Conservation (phyloP, 2,113 vertebrate species). For the Salvelinus fontinalis region DNA sequence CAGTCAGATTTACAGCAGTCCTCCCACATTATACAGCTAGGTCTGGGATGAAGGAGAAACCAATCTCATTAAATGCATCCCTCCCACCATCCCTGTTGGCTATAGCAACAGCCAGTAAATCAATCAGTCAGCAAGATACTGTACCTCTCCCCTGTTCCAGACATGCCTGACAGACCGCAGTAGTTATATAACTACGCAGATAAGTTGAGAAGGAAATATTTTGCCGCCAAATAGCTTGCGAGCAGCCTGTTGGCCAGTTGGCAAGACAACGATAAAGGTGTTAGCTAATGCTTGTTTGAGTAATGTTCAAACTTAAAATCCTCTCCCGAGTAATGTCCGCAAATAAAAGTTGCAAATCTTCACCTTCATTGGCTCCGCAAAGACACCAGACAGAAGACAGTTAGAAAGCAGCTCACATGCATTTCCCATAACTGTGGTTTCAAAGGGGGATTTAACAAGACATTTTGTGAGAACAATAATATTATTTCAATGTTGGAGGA, state of each 20-base stretch:
- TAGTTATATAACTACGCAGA: neutral
- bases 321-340: neutral
- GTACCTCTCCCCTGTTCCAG: neutral
- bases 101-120: neutral
- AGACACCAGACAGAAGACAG: neutral
- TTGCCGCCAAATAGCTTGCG: neutral
- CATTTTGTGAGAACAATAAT: too few species aligned
- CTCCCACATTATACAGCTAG: neutral
- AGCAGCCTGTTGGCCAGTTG: neutral
- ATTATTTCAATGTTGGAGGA: slow-evolving; percentile 29
- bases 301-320: neutral
- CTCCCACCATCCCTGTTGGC: neutral
- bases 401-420: neutral
- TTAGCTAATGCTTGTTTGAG: neutral
- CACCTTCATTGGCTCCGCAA: neutral
- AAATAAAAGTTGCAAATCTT: slow-evolving; percentile 3
- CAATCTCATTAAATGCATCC: neutral
- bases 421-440: too few species aligned
- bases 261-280: neutral
- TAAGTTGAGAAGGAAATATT: neutral
- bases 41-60: neutral
- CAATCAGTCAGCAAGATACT: neutral
- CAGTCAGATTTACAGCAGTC: neutral
- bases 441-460: too few species aligned
- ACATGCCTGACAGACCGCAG: neutral